Evolutionary conservation across 2,888 invertebrate genomes (phyloP).

Genomic region (Drosophila cyrtoloma): DNA sequence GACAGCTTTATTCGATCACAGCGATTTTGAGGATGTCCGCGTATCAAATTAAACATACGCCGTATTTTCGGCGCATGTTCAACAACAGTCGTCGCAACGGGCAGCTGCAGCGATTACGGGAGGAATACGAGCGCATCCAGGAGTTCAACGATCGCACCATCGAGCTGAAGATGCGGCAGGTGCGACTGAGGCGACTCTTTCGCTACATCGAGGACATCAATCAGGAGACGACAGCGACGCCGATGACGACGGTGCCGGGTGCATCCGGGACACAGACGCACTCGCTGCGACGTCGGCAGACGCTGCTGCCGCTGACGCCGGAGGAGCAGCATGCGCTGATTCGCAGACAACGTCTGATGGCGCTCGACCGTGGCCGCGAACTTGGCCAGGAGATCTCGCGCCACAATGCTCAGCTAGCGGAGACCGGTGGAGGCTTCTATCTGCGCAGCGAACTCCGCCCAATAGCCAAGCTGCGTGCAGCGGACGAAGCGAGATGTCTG

Average conservation of each 20-base stretch:
- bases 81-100: constrained; percentile 73
- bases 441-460: constrained; percentile 45
- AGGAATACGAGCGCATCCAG: constrained; percentile 79
- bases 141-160: constrained; percentile 77
- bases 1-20: background rate
- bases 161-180: constrained; percentile 78
- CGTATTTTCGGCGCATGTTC: constrained; percentile 71
- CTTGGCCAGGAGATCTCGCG: constrained; percentile 75
- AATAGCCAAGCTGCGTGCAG: constrained; percentile 51
- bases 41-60: constrained; percentile 77
- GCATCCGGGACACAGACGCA: background rate
- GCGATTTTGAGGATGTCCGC: constrained; percentile 65
- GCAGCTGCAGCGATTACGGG: constrained; percentile 73
- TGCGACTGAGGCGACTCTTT: constrained; percentile 76
- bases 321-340: constrained; percentile 20
- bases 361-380: constrained; percentile 61
- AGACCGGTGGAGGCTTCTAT: constrained; percentile 32
- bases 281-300: background rate
- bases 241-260: background rate
- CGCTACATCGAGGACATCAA: constrained; percentile 77
- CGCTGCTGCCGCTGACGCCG: constrained; percentile 26
- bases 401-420: constrained; percentile 59
- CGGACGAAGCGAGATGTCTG: constrained; percentile 35
- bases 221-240: constrained; percentile 28
- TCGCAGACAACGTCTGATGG: constrained; percentile 58